Base-by-base conservation (phyloP, 2,888 invertebrate genomes). In the Venustoraphidia nigricollis region DNA sequence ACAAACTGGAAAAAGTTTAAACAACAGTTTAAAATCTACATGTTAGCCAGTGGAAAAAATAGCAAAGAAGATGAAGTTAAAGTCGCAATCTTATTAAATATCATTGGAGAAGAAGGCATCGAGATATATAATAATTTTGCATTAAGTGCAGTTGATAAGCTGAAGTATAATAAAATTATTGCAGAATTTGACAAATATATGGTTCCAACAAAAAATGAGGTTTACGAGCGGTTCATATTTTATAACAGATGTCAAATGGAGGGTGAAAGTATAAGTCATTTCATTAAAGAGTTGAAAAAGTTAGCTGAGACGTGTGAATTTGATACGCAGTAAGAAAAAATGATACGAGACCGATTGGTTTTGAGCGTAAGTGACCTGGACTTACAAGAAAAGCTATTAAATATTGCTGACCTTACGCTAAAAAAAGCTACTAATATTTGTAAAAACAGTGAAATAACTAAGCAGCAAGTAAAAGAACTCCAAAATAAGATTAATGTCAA, bases 261-360 rank as follows among this genome's bases (percentile, higher is more conserved):
- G 36, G 44, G 39, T 9, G 44, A 48, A 41, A 42, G 41, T 6
- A 45, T 49, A 37, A 45, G 45, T 13, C 27, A 34, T 9, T 49
- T 49, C n/a, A 10, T 44, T 13, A 39, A 45, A 41, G 45, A 44
- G 14, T 37, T 49, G 10, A 49, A 38, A 42, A 44, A 37, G 27
- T 41, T 49, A 36, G 41, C 41, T 13, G 40, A 39, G 3, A 39
- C 13, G 10, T 48, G 48, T 34, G 48, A 44, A 34, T 48, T 48
- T 35, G 37, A 17, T 13, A 41, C 17, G 17, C 17, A 45, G 34
- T 13, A 17, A 10, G 49, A 49, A 13, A 36, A 49, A 35, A 49
- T 49, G 49, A 45, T 48, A 40, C 36, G 48, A n/a, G 45, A 48
- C 44, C n/a, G 45, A 35, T 35, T 48, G 27, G 48, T 48, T 37